A percentile compares a stretch with the other conserved stretches of the same genome.
phyloP scores from a whole-genome alignment of 2,113 vertebrate species.

The Saccopteryx bilineata region DNA sequence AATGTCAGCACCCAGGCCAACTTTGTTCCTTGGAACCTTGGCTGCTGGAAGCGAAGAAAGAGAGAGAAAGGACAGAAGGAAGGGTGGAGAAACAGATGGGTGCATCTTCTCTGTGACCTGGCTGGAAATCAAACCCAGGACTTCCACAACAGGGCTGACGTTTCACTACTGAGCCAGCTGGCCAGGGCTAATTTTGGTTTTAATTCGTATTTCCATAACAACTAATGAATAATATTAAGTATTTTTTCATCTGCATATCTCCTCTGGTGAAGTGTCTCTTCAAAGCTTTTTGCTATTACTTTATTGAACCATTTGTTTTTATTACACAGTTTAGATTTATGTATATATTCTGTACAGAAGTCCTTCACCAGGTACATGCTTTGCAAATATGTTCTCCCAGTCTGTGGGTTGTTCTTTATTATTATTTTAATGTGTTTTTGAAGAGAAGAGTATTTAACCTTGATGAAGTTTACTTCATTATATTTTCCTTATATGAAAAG shows the following conservation, averaged over 20 bases:
- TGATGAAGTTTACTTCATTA: not conserved
- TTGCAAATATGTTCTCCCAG: not conserved
- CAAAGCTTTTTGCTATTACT: not conserved
- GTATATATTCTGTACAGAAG: not conserved
- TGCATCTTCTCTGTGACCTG: too few relatives aligned
- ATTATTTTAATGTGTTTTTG: not conserved
- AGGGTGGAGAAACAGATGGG: too few relatives aligned
- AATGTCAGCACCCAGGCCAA: too few relatives aligned
- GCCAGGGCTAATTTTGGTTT: not conserved
- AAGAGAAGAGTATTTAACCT: not conserved
- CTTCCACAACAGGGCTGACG: too few relatives aligned
- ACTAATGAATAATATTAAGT: not conserved
- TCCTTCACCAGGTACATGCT: not conserved
- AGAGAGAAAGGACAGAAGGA: too few relatives aligned
- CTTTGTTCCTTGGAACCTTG: too few relatives aligned
- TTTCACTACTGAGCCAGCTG: too few relatives aligned
- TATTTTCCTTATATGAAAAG: not conserved
- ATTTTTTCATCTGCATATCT: not conserved
- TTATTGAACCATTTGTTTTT: not conserved
- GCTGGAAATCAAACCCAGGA: too few relatives aligned
- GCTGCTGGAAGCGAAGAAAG: too few relatives aligned
- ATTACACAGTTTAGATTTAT: not conserved
- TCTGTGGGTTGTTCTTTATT: not conserved
- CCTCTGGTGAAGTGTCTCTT: not conserved
- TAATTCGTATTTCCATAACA: not conserved